These are phyloP conservation scores for Ostrea edulis DNA, from an alignment of 1,140 invertebrate genomes.

Conservation along the genomic window DNA sequence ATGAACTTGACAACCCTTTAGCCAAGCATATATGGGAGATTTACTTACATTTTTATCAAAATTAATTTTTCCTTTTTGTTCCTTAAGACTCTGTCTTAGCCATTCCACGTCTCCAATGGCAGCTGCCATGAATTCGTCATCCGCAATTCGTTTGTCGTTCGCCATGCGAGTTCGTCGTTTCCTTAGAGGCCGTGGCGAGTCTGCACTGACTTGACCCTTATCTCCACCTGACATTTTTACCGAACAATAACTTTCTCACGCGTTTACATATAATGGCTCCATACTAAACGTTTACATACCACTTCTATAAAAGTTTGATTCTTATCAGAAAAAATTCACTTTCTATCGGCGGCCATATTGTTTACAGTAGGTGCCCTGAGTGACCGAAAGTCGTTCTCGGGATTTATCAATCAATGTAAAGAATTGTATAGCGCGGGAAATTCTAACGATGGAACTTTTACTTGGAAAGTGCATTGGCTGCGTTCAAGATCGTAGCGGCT, in stretches of 20 bases:
- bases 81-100: constrained; percentile 77
- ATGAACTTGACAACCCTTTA: background rate
- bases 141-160: constrained; percentile 74
- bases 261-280: no score
- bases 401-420: constrained; percentile 2
- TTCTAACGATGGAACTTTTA: background rate
- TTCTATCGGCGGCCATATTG: constrained; percentile 31
- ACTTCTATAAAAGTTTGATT: background rate
- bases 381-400: constrained; percentile 31
- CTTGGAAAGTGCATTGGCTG: no score
- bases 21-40: background rate
- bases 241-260: background rate
- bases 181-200: constrained; percentile 30
- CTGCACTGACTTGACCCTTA: background rate
- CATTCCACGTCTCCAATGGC: constrained; percentile 79
- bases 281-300: background rate
- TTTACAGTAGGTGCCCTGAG: constrained; percentile 40
- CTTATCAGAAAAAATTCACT: constrained; percentile 14
- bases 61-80: constrained; percentile 69
- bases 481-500: no score
- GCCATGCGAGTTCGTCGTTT: constrained; percentile 62
- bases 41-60: constrained; percentile 78
- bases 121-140: constrained; percentile 79
- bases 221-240: constrained; percentile 31
- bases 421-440: constrained; percentile 13